Conservation (phyloP, 1,140 invertebrate species). For the Lerema accius region DNA sequence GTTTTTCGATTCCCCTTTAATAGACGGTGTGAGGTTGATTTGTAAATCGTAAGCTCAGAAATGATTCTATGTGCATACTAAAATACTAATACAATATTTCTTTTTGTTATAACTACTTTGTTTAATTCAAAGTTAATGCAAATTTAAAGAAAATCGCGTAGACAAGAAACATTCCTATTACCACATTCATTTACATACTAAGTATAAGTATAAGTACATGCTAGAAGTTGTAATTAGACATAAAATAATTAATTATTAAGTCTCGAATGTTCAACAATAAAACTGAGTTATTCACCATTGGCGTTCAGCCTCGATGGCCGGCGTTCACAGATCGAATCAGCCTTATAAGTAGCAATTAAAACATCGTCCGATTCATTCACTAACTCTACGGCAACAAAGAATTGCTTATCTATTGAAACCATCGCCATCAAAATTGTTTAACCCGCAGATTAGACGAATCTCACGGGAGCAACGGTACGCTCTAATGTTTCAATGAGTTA, state of each 20-base stretch:
- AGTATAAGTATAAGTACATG: neutral
- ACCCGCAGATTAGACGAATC: conserved; percentile 42
- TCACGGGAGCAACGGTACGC: conserved; percentile 39
- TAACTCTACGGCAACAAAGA: conserved; percentile 45
- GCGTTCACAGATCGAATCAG: conserved; percentile 34
- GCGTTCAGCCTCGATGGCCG: conserved; percentile 27
- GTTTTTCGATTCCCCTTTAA: conserved; percentile 6
- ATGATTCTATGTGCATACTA: neutral
- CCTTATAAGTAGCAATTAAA: conserved; percentile 49
- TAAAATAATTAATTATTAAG: neutral
- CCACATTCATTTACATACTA: neutral
- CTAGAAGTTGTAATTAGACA: neutral
- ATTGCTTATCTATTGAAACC: conserved; percentile 49
- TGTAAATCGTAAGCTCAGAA: too few relatives aligned
- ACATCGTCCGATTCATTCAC: conserved; percentile 40
- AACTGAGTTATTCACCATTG: conserved; percentile 27
- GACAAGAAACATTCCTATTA: too few relatives aligned
- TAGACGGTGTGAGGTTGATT: neutral
- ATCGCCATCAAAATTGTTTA: conserved; percentile 46
- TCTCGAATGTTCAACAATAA: conserved; percentile 11
- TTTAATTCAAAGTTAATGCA: too few relatives aligned
- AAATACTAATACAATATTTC: neutral
- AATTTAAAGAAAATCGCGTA: too few relatives aligned
- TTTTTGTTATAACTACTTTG: neutral
- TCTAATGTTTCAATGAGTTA: conserved; percentile 44